Evolutionary conservation across 2,888 invertebrate species (phyloP), one percentile per base, ranked within the genome.

Genomic region (Spatulosminthurus flaviceps): DNA sequence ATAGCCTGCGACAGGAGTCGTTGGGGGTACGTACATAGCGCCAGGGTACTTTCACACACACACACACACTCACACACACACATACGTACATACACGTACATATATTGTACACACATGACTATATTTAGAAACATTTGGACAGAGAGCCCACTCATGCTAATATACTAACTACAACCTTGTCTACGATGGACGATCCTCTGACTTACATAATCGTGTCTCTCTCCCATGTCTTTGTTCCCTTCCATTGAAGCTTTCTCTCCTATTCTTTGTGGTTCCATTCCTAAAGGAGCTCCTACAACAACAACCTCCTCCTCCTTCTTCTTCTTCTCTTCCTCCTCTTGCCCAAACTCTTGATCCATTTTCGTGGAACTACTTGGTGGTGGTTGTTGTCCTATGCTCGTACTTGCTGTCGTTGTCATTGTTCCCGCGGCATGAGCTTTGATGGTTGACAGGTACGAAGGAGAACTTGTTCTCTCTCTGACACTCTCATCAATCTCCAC

Each of bases 401-500:
- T 24, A 76, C 41, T 77, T 60, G 16, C 69, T 77, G 77, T 69
- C 67, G 19, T 67, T 69, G 77, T 77, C 77, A 77, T 77, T 77
- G 77, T 67, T 77, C 69, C 77, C 43, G 42, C 77, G 66, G 76
- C 76, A 67, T 67, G 42, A 19, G 42, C 77, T 61, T 26, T 61
- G 22, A 61, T 34, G 61, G 21, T 26, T 75, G 69, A 51, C 69
- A 51, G 69, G 69, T 26, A 69, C 42, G 69, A 77, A 69, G 51
- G 43, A 51, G 69, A 43, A 51, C 43, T 77, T 69, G 69, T 51
- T 71, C 64, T 51, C 69, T 19, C 34, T 34, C 70, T 71, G 77
- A 77, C 77, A 77, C 71, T 77, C 71, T 71, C 77, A 77, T 77
- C 77, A 70, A 77, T 77, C 77, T 77, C 77, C 24, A n/a, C 43